These are phyloP conservation scores for Cataglyphis rosenhaueri DNA, from an alignment of 2,888 invertebrate species.

Conservation along the genomic window DNA sequence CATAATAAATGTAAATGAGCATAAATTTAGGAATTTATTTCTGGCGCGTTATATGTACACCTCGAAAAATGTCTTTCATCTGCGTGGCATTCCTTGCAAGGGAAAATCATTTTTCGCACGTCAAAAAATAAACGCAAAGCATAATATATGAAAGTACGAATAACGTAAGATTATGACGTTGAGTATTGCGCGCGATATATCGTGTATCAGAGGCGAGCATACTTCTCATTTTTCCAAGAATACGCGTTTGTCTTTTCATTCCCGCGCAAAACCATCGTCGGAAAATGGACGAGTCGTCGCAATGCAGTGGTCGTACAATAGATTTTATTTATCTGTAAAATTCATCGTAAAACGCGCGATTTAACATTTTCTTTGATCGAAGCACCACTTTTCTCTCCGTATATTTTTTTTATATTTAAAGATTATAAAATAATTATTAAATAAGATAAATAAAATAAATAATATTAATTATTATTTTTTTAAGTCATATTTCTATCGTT, in stretches of 20 bases:
- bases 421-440: neutral
- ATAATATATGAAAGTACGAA: slow-evolving; percentile 4
- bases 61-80: neutral
- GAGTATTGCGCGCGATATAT: slow-evolving; percentile 3
- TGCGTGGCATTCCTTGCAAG: neutral
- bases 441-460: neutral
- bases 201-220: neutral
- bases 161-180: slow-evolving; percentile 18
- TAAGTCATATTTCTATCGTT: neutral
- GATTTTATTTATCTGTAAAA: slow-evolving; percentile 9
- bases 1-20: slow-evolving; percentile 32
- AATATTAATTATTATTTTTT: neutral
- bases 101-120: slow-evolving; percentile 13
- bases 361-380: slow-evolving; percentile 6
- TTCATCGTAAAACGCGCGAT: neutral
- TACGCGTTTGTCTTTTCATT: slow-evolving; percentile 11
- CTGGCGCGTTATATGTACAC: neutral
- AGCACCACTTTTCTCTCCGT: neutral
- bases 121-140: slow-evolving; percentile 3
- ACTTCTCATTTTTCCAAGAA: neutral
- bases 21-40: slow-evolving; percentile 34
- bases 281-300: neutral
- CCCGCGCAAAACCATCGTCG: neutral
- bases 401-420: neutral
- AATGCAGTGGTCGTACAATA: slow-evolving; percentile 3